phyloP scores from a whole-genome alignment of 2,888 invertebrate species.

The Axea sp. region DNA sequence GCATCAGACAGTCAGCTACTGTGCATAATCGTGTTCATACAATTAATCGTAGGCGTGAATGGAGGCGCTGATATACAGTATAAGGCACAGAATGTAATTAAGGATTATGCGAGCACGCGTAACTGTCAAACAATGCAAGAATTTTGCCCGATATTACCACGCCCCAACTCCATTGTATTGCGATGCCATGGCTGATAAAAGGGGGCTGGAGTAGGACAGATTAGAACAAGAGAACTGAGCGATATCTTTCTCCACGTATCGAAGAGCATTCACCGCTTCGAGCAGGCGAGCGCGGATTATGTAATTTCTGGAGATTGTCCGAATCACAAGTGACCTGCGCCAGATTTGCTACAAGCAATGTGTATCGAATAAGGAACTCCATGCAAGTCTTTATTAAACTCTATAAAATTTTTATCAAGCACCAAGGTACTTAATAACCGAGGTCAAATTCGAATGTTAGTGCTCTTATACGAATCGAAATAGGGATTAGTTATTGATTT shows the following conservation, averaged over 20 bases:
- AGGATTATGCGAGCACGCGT: conserved; percentile 67
- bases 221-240: conserved; percentile 43
- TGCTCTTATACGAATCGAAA: too few relatives aligned
- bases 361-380: too few relatives aligned
- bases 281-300: conserved; percentile 44
- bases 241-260: conserved; percentile 56
- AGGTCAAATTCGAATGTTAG: too few relatives aligned
- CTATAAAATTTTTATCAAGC: too few relatives aligned
- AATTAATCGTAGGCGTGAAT: conserved; percentile 52
- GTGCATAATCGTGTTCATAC: conserved; percentile 37
- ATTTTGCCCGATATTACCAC: conserved; percentile 70
- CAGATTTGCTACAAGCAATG: too few relatives aligned
- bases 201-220: conserved; percentile 33
- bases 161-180: conserved; percentile 64
- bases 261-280: conserved; percentile 42
- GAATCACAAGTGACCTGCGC: conserved; percentile 67
- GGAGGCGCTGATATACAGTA: conserved; percentile 44
- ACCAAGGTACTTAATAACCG: too few relatives aligned
- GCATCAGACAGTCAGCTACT: conserved; percentile 20
- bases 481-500: too few relatives aligned
- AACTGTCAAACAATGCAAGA: conserved; percentile 70
- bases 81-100: conserved; percentile 58
- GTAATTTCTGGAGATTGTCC: conserved; percentile 61
- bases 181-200: conserved; percentile 61
- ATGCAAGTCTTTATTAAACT: too few relatives aligned